Conservation (phyloP, 2,797 vertebrate species). For the Ctenochaetus hawaiiensis region DNA sequence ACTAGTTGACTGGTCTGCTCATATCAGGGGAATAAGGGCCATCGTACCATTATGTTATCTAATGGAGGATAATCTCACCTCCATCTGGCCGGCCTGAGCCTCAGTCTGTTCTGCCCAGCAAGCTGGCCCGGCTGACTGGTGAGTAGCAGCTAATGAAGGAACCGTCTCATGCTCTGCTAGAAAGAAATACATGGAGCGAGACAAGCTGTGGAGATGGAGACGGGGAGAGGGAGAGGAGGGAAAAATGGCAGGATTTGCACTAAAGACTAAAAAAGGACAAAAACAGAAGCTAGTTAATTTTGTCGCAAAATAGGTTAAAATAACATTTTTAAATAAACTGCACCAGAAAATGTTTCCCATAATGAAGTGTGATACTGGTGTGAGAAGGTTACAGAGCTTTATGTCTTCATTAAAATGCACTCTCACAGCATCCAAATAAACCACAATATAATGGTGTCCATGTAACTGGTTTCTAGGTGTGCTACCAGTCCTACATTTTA, state of each 20-base stretch:
- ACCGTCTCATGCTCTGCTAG: conserved; percentile 3
- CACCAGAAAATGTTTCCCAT: background rate
- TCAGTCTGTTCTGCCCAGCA: conserved; percentile 45
- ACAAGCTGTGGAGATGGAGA: conserved; percentile 5
- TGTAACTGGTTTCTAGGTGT: background rate
- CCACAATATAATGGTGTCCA: background rate
- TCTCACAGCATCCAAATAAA: conserved; percentile 1
- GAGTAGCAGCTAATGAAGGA: conserved; percentile 46
- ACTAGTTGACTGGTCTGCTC: conserved; percentile 7
- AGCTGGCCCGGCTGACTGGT: conserved; percentile 39
- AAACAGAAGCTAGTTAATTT: background rate
- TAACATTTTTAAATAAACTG: background rate
- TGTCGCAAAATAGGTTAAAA: background rate
- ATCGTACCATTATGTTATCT: conserved; percentile 60
- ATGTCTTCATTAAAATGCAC: background rate
- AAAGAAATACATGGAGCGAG: background rate
- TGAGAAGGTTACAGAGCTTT: background rate
- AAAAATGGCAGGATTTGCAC: background rate
- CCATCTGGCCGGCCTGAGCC: conserved; percentile 68
- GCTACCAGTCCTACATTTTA: background rate
- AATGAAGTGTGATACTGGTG: background rate
- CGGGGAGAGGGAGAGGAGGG: background rate
- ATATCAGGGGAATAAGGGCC: conserved; percentile 35
- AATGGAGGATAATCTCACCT: conserved; percentile 71
- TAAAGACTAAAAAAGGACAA: background rate